Percentiles rank a stretch among this genome's conserved stretches.
Evolutionary conservation across 2,113 vertebrate genomes (phyloP).

Genomic region (Paraplagusia blochii): DNA sequence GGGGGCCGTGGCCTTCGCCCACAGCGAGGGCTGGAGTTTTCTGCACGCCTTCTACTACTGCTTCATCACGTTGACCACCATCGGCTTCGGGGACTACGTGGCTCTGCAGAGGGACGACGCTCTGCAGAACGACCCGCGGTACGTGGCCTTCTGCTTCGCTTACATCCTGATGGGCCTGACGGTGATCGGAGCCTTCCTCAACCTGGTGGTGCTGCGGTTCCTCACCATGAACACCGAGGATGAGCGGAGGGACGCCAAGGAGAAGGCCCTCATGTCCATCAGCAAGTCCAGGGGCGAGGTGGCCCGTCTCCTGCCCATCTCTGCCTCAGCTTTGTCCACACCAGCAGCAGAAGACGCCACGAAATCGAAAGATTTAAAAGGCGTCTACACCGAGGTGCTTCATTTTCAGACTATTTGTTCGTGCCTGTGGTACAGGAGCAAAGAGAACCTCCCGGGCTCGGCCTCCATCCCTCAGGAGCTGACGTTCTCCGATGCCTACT

Average conservation of each 20-base stretch:
- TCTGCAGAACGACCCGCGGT: constrained; percentile 90
- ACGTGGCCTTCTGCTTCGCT: constrained; percentile 97
- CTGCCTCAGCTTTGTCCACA: constrained; percentile 34
- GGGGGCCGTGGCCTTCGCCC: constrained; percentile 89
- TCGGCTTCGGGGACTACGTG: constrained; percentile 82
- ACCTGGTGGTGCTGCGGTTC: constrained; percentile 95
- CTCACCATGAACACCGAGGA: constrained; percentile 97
- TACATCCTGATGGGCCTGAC: constrained; percentile 96
- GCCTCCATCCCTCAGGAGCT: constrained; percentile 86
- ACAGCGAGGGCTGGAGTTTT: constrained; percentile 95
- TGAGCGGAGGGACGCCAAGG: constrained; percentile 88
- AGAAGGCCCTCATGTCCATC: constrained; percentile 79
- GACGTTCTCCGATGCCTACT: constrained; percentile 84
- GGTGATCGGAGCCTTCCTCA: constrained; percentile 96
- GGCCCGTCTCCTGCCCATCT: constrained; percentile 36
- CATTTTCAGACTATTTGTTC: constrained; percentile 97
- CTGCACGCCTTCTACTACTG: constrained; percentile 98
- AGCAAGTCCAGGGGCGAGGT: constrained; percentile 60
- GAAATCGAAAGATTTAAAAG: constrained; percentile 74
- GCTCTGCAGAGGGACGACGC: constrained; percentile 93
- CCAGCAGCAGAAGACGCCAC: constrained; percentile 32
- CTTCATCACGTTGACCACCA: constrained; percentile 98
- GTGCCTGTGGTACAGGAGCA: constrained; percentile 93
- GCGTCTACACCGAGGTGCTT: constrained; percentile 89
- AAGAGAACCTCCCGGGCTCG: constrained; percentile 87